phyloP scores from a whole-genome alignment of 2,797 vertebrate genomes.

The Phoebastria nigripes region DNA sequence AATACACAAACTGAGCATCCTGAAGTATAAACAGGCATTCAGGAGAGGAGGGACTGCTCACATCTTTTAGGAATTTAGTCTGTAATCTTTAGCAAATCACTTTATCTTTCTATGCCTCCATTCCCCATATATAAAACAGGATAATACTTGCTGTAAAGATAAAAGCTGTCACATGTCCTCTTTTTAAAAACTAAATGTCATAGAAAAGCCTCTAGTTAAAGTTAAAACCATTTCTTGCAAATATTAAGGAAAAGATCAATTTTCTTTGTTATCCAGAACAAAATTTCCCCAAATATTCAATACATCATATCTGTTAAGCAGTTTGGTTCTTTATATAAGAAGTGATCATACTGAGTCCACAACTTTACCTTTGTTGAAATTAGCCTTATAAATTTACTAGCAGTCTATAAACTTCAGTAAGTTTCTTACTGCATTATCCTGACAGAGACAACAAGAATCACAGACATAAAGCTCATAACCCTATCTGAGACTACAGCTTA shows the following conservation, averaged over 20 bases:
- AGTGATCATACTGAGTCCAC: background rate
- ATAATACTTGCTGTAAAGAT: background rate
- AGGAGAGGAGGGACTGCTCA: background rate
- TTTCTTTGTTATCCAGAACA: background rate
- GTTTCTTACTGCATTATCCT: background rate
- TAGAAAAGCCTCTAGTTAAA: background rate
- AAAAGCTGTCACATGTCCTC: background rate
- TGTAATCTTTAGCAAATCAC: background rate
- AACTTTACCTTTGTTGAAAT: background rate
- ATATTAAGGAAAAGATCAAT: background rate
- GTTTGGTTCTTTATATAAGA: background rate
- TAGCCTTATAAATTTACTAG: background rate
- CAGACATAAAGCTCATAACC: background rate
- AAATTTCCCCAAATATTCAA: background rate
- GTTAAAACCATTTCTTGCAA: background rate
- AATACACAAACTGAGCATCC: background rate
- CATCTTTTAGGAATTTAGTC: background rate
- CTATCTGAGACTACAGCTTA: background rate
- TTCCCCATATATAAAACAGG: background rate
- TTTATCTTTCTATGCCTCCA: background rate
- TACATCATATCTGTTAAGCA: background rate
- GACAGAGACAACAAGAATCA: background rate
- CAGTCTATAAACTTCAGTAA: background rate
- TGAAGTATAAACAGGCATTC: background rate
- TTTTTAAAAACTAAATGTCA: background rate